These are phyloP conservation scores for Oryzias celebensis DNA, from an alignment of 2,113 vertebrate genomes.

Conservation along the genomic window DNA sequence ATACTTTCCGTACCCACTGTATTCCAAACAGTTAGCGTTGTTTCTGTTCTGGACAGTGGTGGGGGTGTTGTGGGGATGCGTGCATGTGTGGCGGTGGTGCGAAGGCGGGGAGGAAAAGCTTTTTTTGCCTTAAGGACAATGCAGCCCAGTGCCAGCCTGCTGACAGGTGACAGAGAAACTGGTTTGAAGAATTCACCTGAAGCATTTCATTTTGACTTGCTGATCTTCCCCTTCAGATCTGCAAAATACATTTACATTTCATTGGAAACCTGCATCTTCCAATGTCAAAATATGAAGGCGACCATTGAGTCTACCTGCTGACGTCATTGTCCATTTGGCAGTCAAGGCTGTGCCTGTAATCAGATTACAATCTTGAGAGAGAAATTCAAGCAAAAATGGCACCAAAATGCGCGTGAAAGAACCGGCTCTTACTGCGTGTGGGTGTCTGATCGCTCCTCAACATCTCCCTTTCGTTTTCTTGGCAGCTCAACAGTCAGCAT, in stretches of 20 bases:
- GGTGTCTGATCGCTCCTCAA: conserved; percentile 42
- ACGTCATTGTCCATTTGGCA: conserved; percentile 54
- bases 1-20: too few relatives aligned
- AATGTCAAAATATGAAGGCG: neutral
- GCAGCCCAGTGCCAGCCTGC: too few relatives aligned
- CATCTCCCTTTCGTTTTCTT: conserved; percentile 69
- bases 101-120: too few relatives aligned
- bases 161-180: neutral
- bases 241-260: neutral
- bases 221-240: conserved; percentile 69
- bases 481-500: conserved; percentile 50
- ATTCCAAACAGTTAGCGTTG: too few relatives aligned
- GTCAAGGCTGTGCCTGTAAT: conserved; percentile 37
- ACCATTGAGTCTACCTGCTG: conserved; percentile 42
- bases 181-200: conserved; percentile 52
- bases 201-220: conserved; percentile 69
- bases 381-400: too few relatives aligned
- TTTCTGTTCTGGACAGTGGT: too few relatives aligned
- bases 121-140: too few relatives aligned
- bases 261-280: neutral
- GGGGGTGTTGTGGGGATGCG: too few relatives aligned
- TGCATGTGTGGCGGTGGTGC: too few relatives aligned
- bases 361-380: neutral
- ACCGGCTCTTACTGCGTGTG: conserved; percentile 32
- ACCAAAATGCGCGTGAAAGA: too few relatives aligned